Base-by-base conservation (phyloP, 1,140 invertebrate genomes). In the Zaprionus camerounensis region DNA sequence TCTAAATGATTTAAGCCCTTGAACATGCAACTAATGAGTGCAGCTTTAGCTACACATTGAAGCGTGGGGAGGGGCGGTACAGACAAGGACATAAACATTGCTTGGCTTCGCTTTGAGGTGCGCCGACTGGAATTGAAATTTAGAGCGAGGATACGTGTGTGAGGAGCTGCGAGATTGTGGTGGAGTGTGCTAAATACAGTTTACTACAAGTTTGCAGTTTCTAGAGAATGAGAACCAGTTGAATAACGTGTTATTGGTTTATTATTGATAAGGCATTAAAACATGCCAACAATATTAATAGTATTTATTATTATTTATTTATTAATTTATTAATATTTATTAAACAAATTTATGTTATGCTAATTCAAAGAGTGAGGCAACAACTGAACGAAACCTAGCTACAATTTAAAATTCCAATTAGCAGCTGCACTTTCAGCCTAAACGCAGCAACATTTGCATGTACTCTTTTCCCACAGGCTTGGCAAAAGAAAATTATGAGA, bases 11-110 rank as follows among this genome's bases (percentile, higher is more conserved):
- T 83, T 88, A 81, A 88, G 83, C 53, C 82, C 83, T 80, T 82
- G 81, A 88, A 81, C 78, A 88, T 83, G 83, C 84, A 86, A 88
- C 83, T 86, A 86, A 86, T 86, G 83, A 86, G 73, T 55, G 66
- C 51, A 82, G 70, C 68, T 74, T 55, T 36, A 9, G 67, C 20
- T n/a, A 15, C 3, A 22, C 20, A 51, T 24, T 51, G 46, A 51
- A 22, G 46, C 13, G 11, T 17, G 20, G 6, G n/a, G 6, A 22
- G 0, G 11, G 46, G 31, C 9, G 28, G 7, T 9, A 31, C 46
- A 51, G 46, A 34, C 20, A 51, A 24, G 46, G 76, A 67, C 46
- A 75, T 70, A 70, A 64, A 72, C 69, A 58, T 36, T 46, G 53
- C 24, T 51, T 38, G 57, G 36, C 20, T 65, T 65, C 26, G 44